phyloP scores from a whole-genome alignment of 1,140 invertebrate species.

The Drosophila cardini region DNA sequence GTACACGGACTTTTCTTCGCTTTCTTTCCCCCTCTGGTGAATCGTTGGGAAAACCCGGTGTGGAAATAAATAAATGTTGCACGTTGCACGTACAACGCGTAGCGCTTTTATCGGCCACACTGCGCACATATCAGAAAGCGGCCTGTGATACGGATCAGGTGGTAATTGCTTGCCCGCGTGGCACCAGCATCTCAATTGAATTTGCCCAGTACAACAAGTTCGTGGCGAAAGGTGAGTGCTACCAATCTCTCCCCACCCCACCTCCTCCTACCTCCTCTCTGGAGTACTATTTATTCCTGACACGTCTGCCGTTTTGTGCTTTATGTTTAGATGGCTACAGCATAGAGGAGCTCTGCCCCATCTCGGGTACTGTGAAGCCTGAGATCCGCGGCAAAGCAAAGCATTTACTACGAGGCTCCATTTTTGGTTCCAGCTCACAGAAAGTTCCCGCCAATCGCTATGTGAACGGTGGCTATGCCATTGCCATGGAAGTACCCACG shows the following conservation, averaged over 20 bases:
- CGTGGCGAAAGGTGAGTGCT: constrained; percentile 73
- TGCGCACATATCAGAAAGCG: constrained; percentile 94
- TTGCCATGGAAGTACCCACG: constrained; percentile 36
- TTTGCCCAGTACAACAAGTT: constrained; percentile 86
- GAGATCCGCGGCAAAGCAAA: constrained; percentile 71
- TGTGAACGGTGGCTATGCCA: constrained; percentile 51
- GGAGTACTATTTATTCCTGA: constrained; percentile 42
- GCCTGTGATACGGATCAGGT: constrained; percentile 95
- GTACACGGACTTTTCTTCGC: not conserved
- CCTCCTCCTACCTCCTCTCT: constrained; percentile 1
- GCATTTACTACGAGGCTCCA: constrained; percentile 73
- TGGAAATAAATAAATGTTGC: constrained; percentile 11
- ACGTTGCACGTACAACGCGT: constrained; percentile 50
- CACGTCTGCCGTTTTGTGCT: constrained; percentile 46
- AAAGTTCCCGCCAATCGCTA: constrained; percentile 65
- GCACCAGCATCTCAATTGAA: constrained; percentile 94
- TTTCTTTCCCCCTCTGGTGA: too few species aligned
- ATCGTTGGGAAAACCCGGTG: not conserved
- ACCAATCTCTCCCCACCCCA: not conserved
- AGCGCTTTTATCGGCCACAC: constrained; percentile 94
- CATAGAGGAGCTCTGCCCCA: constrained; percentile 77
- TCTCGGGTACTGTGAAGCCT: constrained; percentile 42
- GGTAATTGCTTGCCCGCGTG: constrained; percentile 92
- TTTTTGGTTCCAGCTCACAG: constrained; percentile 63
- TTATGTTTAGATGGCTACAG: constrained; percentile 73